Percentiles rank a stretch among this genome's conserved stretches.
Conservation (phyloP, 2,797 vertebrate genomes). For the Hydrocynus forskahlii region DNA sequence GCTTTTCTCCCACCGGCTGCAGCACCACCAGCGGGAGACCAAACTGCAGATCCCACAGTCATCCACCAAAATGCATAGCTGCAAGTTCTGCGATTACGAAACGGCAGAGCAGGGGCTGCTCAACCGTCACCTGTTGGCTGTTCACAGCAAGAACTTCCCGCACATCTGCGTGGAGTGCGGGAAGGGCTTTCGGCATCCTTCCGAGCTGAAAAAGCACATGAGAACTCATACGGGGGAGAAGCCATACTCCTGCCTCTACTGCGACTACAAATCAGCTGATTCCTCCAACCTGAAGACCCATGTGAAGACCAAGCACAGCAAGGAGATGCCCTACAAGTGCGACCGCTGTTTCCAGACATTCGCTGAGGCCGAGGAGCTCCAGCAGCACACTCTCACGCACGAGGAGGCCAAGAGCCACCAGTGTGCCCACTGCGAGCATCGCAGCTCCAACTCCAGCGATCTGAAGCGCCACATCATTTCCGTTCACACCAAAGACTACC, state of each 20-base stretch:
- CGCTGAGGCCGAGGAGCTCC: slow-evolving; percentile 84
- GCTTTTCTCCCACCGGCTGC: slow-evolving; percentile 86
- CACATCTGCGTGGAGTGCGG: slow-evolving; percentile 90
- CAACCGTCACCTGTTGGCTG: slow-evolving; percentile 86
- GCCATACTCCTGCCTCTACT: slow-evolving; percentile 89
- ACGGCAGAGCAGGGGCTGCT: slow-evolving; percentile 88
- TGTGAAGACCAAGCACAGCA: slow-evolving; percentile 87
- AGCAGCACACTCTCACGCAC: slow-evolving; percentile 82
- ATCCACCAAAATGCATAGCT: slow-evolving; percentile 86
- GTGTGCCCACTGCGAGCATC: slow-evolving; percentile 88
- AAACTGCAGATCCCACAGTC: slow-evolving; percentile 57
- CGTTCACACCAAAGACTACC: slow-evolving; percentile 90
- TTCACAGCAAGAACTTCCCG: slow-evolving; percentile 89
- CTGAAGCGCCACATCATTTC: slow-evolving; percentile 89
- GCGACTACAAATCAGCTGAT: slow-evolving; percentile 87
- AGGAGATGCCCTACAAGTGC: slow-evolving; percentile 85
- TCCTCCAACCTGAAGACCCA: slow-evolving; percentile 91
- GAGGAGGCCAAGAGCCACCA: slow-evolving; percentile 89
- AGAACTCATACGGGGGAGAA: slow-evolving; percentile 91
- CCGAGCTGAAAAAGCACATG: slow-evolving; percentile 91
- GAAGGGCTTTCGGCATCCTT: slow-evolving; percentile 89
- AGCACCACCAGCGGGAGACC: slow-evolving; percentile 80
- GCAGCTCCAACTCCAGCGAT: slow-evolving; percentile 91
- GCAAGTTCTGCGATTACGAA: slow-evolving; percentile 91
- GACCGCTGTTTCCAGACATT: slow-evolving; percentile 89